These are phyloP conservation scores for Tamandua tetradactyla DNA, from an alignment of 2,797 vertebrate genomes.

Conservation along the genomic window DNA sequence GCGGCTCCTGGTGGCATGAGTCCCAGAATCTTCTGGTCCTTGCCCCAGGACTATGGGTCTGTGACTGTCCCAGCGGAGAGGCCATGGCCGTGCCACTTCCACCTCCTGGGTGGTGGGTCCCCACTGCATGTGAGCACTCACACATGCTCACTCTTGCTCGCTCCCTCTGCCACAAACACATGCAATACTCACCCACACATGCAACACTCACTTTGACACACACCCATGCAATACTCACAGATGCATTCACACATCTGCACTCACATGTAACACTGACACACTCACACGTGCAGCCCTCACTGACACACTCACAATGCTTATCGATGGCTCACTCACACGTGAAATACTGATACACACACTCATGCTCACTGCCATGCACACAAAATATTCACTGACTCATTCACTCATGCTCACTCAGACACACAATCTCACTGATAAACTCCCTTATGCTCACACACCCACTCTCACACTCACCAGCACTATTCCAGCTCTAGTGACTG, in stretches of 20 bases:
- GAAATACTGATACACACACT: too few species aligned
- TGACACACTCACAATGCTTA: too few species aligned
- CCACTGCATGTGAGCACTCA: accelerated
- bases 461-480: too few species aligned
- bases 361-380: too few species aligned
- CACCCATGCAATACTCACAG: neutral
- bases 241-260: neutral
- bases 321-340: too few species aligned
- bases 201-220: too few species aligned
- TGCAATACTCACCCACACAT: neutral
- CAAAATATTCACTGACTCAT: too few species aligned
- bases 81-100: neutral
- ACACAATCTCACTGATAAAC: neutral
- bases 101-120: neutral
- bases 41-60: neutral
- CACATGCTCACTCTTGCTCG: neutral
- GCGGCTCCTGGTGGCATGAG: neutral
- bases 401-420: too few species aligned
- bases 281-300: neutral
- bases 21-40: too few species aligned
- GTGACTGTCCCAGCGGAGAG: too few species aligned
- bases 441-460: neutral
- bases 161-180: neutral
- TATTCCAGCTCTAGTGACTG: too few species aligned
- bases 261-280: too few species aligned